phyloP scores from a whole-genome alignment of 1,140 invertebrate genomes.

The Aleiodes sp. region DNA sequence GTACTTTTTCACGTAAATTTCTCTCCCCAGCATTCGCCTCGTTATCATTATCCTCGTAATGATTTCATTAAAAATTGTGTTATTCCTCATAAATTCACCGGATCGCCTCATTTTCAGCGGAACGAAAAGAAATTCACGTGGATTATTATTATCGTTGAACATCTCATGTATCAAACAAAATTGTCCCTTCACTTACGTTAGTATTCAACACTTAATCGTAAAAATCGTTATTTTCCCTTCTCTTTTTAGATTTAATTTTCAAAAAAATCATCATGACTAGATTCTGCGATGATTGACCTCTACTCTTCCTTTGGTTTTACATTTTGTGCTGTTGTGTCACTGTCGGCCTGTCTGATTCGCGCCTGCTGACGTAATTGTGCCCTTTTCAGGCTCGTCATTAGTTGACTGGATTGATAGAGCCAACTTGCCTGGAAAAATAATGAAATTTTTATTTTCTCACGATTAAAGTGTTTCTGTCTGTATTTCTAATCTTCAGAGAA shows the following conservation, averaged over 20 bases:
- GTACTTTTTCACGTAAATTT: no score
- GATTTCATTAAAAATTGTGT: no score
- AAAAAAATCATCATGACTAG: conserved; percentile 35
- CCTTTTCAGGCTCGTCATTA: conserved; percentile 83
- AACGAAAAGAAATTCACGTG: no score
- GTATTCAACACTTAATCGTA: conserved; percentile 12
- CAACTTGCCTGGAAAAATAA: conserved; percentile 77
- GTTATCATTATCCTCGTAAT: no score
- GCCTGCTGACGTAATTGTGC: conserved; percentile 75
- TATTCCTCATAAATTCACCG: no score
- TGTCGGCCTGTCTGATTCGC: conserved; percentile 49
- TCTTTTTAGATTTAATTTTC: neutral
- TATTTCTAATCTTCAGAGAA: no score
- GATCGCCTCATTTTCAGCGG: no score
- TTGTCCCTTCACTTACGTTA: conserved; percentile 19
- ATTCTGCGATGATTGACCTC: neutral
- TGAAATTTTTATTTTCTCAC: conserved; percentile 19
- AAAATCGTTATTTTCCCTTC: conserved; percentile 10
- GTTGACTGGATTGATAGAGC: conserved; percentile 85
- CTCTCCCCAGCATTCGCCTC: no score
- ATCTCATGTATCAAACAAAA: neutral
- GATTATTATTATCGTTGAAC: neutral
- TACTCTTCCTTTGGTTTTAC: conserved; percentile 31
- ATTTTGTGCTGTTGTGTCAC: conserved; percentile 27
- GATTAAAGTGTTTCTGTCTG: conserved; percentile 18